These are phyloP conservation scores for Xiphias gladius DNA, from an alignment of 2,113 vertebrate species.

Conservation along the genomic window DNA sequence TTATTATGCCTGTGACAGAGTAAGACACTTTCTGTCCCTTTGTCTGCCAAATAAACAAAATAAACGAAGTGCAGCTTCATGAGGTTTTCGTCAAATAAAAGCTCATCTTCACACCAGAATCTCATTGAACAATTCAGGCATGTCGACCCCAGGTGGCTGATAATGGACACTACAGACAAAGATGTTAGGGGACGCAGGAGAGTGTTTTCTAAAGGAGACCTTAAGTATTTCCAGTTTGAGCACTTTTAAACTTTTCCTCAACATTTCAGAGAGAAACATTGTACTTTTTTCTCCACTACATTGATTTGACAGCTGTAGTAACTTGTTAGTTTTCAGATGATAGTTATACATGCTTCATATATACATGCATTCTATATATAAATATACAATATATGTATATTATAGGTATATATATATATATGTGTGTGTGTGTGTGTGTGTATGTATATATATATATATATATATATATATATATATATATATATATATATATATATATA, in stretches of 20 bases:
- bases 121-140: not conserved
- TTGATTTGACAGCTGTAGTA: not conserved
- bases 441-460: too few species aligned
- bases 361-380: too few species aligned
- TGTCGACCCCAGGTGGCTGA: constrained; percentile 56
- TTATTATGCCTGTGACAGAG: constrained; percentile 88
- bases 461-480: too few species aligned
- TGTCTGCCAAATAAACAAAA: not conserved
- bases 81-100: not conserved
- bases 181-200: not conserved
- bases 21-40: constrained; percentile 38
- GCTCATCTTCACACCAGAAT: not conserved
- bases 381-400: too few species aligned
- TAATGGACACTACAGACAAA: constrained; percentile 17
- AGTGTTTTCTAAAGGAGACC: not conserved
- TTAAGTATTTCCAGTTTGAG: too few species aligned
- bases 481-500: too few species aligned
- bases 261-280: not conserved
- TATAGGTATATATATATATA: too few species aligned
- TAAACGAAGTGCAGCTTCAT: not conserved
- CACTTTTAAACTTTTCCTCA: too few species aligned
- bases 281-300: too few species aligned
- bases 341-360: too few species aligned
- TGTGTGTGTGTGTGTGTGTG: too few species aligned
- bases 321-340: too few species aligned